A percentile compares a stretch with the other conserved stretches of the same genome.
Evolutionary conservation across 2,113 vertebrate genomes (phyloP).

Genomic region (Indicator maculatus): DNA sequence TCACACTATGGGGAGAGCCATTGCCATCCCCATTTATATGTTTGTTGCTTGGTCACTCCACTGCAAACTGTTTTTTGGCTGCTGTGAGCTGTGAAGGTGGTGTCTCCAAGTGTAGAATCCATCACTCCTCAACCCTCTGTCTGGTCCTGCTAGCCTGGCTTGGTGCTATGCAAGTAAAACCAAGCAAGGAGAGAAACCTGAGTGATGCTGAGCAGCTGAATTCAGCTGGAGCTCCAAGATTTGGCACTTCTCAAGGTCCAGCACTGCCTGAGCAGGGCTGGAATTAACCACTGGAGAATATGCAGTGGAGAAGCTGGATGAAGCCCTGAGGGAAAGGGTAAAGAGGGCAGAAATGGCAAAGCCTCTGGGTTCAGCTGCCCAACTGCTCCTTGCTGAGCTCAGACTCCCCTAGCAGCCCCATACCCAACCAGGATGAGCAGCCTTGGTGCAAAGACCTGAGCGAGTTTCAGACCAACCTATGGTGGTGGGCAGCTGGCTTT

Average conservation of each 20-base stretch:
- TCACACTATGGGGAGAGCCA: background rate
- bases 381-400: background rate
- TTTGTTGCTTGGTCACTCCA: background rate
- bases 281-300: background rate
- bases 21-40: background rate
- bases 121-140: fast-evolving
- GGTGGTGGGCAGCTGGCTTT: background rate
- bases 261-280: background rate
- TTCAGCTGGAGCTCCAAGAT: background rate
- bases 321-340: background rate
- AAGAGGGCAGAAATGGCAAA: background rate
- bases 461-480: fast-evolving
- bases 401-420: background rate
- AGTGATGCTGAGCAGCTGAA: background rate
- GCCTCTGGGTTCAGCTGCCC: background rate
- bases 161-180: background rate
- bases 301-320: background rate
- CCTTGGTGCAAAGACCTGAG: fast-evolving
- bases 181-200: background rate
- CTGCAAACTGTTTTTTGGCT: background rate
- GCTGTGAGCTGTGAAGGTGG: background rate
- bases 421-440: background rate
- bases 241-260: background rate
- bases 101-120: background rate
- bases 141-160: background rate